Evolutionary conservation across 2,113 vertebrate species (phyloP).

Genomic region (Solea senegalensis): DNA sequence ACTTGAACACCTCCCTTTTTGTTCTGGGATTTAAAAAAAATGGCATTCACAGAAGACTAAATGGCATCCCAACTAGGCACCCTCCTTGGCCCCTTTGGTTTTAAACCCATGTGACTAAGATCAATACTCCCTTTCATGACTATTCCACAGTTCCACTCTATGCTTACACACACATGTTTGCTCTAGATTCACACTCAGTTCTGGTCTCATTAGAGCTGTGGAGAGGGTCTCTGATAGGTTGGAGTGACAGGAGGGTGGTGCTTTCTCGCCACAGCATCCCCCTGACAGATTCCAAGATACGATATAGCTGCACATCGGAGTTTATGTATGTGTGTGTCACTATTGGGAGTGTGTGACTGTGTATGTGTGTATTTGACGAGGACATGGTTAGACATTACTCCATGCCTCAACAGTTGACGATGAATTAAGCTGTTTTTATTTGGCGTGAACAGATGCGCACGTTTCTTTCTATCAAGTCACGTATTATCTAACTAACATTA

Average conservation of each 20-base stretch:
- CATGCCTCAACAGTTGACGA: constrained; percentile 1
- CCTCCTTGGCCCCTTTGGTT: constrained; percentile 29
- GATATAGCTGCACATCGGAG: constrained; percentile 63
- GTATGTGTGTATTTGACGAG: constrained; percentile 32
- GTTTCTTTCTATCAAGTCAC: constrained; percentile 55
- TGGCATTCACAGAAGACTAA: constrained; percentile 27
- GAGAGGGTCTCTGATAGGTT: constrained; percentile 64
- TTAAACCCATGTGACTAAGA: constrained; percentile 33
- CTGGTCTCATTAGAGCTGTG: constrained; percentile 35
- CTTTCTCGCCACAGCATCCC: constrained; percentile 33
- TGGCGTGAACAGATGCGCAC: constrained; percentile 38
- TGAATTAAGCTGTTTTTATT: constrained; percentile 32
- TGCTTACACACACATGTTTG: constrained; percentile 20
- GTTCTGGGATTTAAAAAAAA: constrained; percentile 32
- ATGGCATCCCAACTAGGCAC: constrained; percentile 31
- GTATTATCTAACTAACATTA: constrained; percentile 46
- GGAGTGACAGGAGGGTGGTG: constrained; percentile 60
- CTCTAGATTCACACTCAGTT: constrained; percentile 1
- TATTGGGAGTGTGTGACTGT: constrained; percentile 29
- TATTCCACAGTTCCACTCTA: constrained; percentile 34
- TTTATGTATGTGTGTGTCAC: constrained; percentile 31
- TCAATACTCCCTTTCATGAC: constrained; percentile 51
- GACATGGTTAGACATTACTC: constrained; percentile 16
- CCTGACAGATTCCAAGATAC: constrained; percentile 35
- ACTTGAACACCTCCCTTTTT: constrained; percentile 40